Percentiles rank a stretch among this genome's conserved stretches.
Evolutionary conservation across 2,113 vertebrate species (phyloP).

Genomic region (Zosterops japonicus): DNA sequence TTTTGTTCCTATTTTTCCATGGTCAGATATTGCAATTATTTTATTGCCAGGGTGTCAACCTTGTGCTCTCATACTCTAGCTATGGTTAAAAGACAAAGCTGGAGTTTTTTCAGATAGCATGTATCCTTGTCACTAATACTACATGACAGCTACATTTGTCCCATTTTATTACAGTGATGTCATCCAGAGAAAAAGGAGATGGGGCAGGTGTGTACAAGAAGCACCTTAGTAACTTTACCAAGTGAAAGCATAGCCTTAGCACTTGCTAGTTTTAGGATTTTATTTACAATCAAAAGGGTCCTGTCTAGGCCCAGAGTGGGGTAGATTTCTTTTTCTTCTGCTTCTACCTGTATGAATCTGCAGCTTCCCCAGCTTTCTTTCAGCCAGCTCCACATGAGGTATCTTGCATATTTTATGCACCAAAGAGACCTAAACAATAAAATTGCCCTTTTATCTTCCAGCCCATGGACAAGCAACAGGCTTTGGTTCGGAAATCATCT

Average conservation of each 20-base stretch:
- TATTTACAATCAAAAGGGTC: neutral
- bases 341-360: neutral
- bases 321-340: neutral
- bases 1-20: neutral
- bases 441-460: slow-evolving; percentile 70
- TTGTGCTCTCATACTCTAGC: neutral
- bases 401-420: neutral
- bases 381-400: neutral
- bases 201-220: neutral
- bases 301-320: neutral
- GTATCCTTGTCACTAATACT: neutral
- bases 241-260: neutral
- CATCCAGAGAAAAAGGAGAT: neutral
- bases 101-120: neutral
- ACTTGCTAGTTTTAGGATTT: neutral
- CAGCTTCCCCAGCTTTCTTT: neutral
- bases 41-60: neutral
- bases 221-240: neutral
- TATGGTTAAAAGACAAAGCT: neutral
- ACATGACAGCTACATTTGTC: neutral
- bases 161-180: neutral
- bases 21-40: neutral
- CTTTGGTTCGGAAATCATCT: slow-evolving; percentile 88
- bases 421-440: neutral
- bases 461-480: slow-evolving; percentile 86